These are phyloP conservation scores for Gymnorhina tibicen DNA, from an alignment of 2,113 vertebrate species.

Conservation along the genomic window DNA sequence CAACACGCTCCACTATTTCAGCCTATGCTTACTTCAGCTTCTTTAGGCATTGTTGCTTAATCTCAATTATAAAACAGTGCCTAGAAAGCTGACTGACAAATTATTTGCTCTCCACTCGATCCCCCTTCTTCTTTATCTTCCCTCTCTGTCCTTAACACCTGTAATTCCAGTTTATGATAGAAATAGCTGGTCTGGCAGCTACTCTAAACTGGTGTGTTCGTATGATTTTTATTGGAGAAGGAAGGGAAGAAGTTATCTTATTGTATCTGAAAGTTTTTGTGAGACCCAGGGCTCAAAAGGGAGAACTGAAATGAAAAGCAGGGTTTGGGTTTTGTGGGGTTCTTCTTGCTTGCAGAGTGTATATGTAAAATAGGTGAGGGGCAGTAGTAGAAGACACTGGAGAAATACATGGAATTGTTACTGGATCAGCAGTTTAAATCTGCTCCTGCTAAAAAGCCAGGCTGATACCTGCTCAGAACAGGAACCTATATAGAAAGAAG, in stretches of 20 bases:
- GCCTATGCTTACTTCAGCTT: background rate
- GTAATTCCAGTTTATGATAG: background rate
- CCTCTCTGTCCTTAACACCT: background rate
- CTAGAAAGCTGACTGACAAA: background rate
- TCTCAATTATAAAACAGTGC: background rate
- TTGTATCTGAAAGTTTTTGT: background rate
- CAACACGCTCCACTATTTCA: background rate
- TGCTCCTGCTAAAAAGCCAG: background rate
- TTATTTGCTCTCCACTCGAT: background rate
- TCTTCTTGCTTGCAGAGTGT: background rate
- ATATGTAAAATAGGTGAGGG: background rate
- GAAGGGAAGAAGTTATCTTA: background rate
- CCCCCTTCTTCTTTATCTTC: background rate
- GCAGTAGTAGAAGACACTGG: background rate
- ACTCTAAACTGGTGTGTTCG: accelerated
- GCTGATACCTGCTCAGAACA: background rate
- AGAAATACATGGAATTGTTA: background rate
- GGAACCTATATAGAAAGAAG: background rate
- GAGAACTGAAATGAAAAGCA: background rate
- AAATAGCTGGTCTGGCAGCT: background rate
- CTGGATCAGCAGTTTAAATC: background rate
- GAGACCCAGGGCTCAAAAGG: accelerated
- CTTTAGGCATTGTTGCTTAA: background rate
- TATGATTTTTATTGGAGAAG: background rate
- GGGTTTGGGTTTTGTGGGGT: accelerated